A percentile compares a stretch with the other conserved stretches of the same genome.
Evolutionary conservation across 2,113 vertebrate genomes (phyloP).

Genomic region (Heloderma charlesbogerti): DNA sequence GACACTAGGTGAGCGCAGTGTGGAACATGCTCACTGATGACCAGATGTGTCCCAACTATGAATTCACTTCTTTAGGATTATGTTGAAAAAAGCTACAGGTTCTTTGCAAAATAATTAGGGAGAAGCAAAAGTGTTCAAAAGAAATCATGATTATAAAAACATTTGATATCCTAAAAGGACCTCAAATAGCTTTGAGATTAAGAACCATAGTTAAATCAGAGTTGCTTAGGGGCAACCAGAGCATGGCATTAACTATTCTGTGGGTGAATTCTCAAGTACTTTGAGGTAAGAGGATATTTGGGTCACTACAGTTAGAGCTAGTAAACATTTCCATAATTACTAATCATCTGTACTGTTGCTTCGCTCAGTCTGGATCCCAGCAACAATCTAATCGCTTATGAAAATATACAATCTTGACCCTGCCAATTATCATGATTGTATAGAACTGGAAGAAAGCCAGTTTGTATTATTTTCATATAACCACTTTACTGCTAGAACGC

Average conservation of each 20-base stretch:
- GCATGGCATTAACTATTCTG: slow-evolving; percentile 39
- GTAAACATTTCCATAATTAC: slow-evolving; percentile 71
- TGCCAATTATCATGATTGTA: slow-evolving; percentile 65
- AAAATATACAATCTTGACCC: slow-evolving; percentile 69
- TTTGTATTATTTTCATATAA: slow-evolving; percentile 42
- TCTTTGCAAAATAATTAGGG: slow-evolving; percentile 32
- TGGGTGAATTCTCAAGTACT: background rate
- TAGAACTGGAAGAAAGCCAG: slow-evolving; percentile 63
- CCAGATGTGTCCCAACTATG: rapidly evolving
- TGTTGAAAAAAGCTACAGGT: background rate
- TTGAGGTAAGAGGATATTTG: slow-evolving; percentile 59
- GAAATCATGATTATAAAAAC: background rate
- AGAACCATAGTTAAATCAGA: slow-evolving; percentile 21
- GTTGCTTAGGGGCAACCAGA: slow-evolving; percentile 28
- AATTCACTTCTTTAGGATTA: background rate
- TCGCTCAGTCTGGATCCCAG: slow-evolving; percentile 39
- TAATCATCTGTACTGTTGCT: slow-evolving; percentile 63
- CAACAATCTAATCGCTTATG: slow-evolving; percentile 69
- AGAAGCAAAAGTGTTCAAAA: slow-evolving; percentile 31
- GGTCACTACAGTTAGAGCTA: slow-evolving; percentile 61
- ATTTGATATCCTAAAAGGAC: slow-evolving; percentile 36
- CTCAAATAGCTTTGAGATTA: slow-evolving; percentile 43
- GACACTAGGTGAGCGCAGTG: background rate
- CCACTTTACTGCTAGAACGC: slow-evolving; percentile 48
- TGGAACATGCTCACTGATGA: background rate